Evolutionary conservation across 1,140 invertebrate genomes (phyloP).

Genomic region (Aphelenchoides avenae): DNA sequence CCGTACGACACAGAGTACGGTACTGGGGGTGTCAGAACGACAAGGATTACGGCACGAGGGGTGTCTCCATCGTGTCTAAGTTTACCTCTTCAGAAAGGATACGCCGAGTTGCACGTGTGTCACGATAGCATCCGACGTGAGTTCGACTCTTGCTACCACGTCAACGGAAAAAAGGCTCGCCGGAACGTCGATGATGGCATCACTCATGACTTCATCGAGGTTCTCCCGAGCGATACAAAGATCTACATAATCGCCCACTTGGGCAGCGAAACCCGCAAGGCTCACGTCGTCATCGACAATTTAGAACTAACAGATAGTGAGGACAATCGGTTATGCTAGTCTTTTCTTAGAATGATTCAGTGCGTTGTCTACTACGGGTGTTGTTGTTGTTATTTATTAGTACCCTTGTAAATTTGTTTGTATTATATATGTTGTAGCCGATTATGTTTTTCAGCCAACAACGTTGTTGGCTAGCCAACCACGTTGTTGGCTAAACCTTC

Average conservation of each 20-base stretch:
- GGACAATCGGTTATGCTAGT: slow-evolving; percentile 24
- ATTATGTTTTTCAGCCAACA: too few species aligned
- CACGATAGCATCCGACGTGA: slow-evolving; percentile 45
- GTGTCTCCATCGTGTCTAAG: too few species aligned
- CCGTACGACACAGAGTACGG: too few species aligned
- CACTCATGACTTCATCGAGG: slow-evolving; percentile 49
- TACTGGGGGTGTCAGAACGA: too few species aligned
- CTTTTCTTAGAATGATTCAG: too few species aligned
- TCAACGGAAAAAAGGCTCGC: slow-evolving; percentile 15
- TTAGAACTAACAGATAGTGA: slow-evolving; percentile 19
- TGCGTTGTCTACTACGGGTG: too few species aligned
- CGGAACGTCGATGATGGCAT: slow-evolving; percentile 15
- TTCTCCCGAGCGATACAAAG: slow-evolving; percentile 48
- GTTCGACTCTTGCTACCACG: slow-evolving; percentile 25
- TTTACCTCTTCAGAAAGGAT: slow-evolving; percentile 24
- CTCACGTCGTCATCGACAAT: slow-evolving; percentile 21
- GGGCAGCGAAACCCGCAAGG: slow-evolving; percentile 19
- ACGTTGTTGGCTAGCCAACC: too few species aligned
- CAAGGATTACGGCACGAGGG: too few species aligned
- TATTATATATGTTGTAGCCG: too few species aligned
- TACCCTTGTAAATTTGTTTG: too few species aligned
- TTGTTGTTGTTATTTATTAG: too few species aligned
- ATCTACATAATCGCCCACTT: slow-evolving; percentile 33
- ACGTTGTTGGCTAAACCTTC: too few species aligned
- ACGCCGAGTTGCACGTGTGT: slow-evolving; percentile 39